Evolutionary conservation across 2,797 vertebrate genomes (phyloP).

Genomic region (Setipinna tenuifilis): DNA sequence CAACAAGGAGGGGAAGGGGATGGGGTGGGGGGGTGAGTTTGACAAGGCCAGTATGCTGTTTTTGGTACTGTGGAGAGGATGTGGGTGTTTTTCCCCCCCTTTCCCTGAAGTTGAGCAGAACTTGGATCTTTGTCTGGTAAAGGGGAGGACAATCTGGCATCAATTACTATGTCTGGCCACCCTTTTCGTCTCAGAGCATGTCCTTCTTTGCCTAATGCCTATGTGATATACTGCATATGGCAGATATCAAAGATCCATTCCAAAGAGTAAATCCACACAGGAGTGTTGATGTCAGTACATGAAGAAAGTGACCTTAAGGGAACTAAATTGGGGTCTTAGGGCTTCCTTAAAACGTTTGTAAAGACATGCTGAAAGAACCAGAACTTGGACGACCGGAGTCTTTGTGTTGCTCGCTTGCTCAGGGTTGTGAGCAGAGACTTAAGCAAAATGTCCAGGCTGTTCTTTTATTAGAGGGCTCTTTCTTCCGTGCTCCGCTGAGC

Average conservation of each 20-base stretch:
- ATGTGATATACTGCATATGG: not conserved
- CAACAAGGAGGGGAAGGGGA: not conserved
- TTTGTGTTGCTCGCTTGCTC: slow-evolving; percentile 48
- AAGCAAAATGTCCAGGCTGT: slow-evolving; percentile 48
- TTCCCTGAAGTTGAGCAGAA: slow-evolving; percentile 2
- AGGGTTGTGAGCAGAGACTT: slow-evolving; percentile 56
- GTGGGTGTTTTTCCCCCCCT: slow-evolving; percentile 28
- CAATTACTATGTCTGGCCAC: slow-evolving; percentile 59
- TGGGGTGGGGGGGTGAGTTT: not conserved
- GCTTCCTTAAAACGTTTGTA: not conserved
- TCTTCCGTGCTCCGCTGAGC: slow-evolving; percentile 56
- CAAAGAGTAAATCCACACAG: not conserved
- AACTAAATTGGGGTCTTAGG: not conserved
- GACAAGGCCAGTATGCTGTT: slow-evolving; percentile 31
- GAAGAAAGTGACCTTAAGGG: not conserved
- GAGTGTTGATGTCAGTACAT: not conserved
- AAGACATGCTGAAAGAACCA: not conserved
- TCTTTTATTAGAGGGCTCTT: slow-evolving; percentile 59
- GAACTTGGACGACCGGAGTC: not conserved
- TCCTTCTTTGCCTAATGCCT: not conserved
- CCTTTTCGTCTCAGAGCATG: slow-evolving; percentile 34
- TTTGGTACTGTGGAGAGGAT: slow-evolving; percentile 32
- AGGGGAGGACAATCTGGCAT: slow-evolving; percentile 51
- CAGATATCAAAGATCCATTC: not conserved
- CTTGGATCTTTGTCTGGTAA: slow-evolving; percentile 36